Evolutionary conservation across 2,113 vertebrate genomes (phyloP).

Genomic region (Scomber colias): DNA sequence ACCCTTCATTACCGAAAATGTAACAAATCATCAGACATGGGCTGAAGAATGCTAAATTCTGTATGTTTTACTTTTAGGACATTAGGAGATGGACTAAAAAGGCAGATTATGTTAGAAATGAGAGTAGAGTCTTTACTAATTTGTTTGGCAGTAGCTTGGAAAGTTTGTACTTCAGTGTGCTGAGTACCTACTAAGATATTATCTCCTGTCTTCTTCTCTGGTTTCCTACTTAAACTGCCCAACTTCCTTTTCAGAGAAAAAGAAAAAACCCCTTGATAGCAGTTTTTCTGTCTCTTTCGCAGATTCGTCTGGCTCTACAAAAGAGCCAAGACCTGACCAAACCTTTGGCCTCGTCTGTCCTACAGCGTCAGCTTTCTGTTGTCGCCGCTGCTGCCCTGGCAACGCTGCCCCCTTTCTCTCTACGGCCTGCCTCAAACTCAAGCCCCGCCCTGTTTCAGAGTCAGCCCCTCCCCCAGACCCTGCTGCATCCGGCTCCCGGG

Average conservation of each 20-base stretch:
- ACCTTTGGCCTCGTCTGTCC: conserved; percentile 86
- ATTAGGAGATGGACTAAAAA: neutral
- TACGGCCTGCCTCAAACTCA: conserved; percentile 84
- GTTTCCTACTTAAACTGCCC: conserved; percentile 16
- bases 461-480: conserved; percentile 89
- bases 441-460: conserved; percentile 90
- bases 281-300: conserved; percentile 40
- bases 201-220: conserved; percentile 11
- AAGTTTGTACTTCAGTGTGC: neutral
- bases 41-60: neutral
- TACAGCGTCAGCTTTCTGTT: conserved; percentile 78
- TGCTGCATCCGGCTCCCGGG: conserved; percentile 90
- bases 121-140: conserved; percentile 7
- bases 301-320: conserved; percentile 91
- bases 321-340: conserved; percentile 90
- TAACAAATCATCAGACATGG: conserved; percentile 18
- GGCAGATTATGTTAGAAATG: neutral
- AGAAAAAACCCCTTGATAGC: conserved; percentile 7
- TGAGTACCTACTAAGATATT: neutral
- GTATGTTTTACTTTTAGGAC: neutral
- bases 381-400: conserved; percentile 85
- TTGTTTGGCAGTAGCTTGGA: conserved; percentile 11
- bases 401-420: conserved; percentile 89
- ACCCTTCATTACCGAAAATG: conserved; percentile 25
- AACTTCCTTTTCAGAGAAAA: conserved; percentile 7